Evolutionary conservation across 2,113 vertebrate genomes (phyloP), one percentile per base, ranked within the genome.

Genomic region (Motacilla tschutschensis): DNA sequence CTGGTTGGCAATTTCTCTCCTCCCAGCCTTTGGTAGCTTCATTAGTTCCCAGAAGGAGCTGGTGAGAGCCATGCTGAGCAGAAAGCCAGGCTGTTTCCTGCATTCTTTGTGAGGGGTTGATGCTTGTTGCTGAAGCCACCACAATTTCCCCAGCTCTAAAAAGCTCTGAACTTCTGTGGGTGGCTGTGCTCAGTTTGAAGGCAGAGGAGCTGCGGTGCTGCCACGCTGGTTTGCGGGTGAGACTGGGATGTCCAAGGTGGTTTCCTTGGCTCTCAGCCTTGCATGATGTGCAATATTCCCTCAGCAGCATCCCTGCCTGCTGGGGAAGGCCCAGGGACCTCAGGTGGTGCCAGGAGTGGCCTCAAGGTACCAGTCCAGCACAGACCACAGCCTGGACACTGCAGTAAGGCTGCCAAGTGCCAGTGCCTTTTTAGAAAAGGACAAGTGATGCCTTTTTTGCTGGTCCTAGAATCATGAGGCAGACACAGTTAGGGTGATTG

Each of bases 231-330:
- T 13, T 41, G 57, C 38, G 57, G 47, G n/a, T n/a, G 38, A 10
- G 7, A 14, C 11, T 78, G 75, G 70, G 31, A 17, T 1, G 5
- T 8, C 71, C 69, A 10, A 9, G 76, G 22, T 12, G 31, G 16
- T 7, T 65, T 47, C 35, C 38, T 4, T 0, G 0, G 4, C 43
- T 60, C 41, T 35, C 55, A 62, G 51, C n/a, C 41, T 33, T 14
- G 36, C 0, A 0, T 0, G 3, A 24, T 3, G 38, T 3, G 4
- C 47, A 85, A 1, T 0, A 6, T 35, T 44, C 48, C 43, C 55
- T 50, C 63, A 40, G 58, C 67, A 57, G 17, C 8, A 1, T 29
- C 83, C 36, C 71, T 51, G 38, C 13, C 36, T 20, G 29, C 70
- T 43, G 40, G 66, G 9, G 21, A 51, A 25, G 31, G 8, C 35